Conservation (phyloP, 2,888 invertebrate genomes). For the Campoplex nolae region DNA sequence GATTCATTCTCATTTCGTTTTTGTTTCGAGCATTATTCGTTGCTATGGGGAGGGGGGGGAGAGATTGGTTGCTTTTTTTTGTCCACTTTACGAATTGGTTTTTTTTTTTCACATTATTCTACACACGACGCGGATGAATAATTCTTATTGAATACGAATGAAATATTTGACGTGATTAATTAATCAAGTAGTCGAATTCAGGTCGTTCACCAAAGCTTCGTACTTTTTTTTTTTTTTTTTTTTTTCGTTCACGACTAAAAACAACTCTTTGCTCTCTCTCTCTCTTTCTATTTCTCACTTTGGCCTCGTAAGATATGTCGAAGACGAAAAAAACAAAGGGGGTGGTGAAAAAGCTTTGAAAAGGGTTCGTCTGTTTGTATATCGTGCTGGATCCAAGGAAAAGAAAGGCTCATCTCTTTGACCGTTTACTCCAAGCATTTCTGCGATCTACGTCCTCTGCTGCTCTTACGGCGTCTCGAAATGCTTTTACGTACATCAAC, state of each 20-base stretch:
- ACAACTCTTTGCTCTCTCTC: not conserved
- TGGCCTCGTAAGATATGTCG: constrained; percentile 3
- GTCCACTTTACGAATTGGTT: not conserved
- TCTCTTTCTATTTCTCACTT: not conserved
- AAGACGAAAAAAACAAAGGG: not conserved
- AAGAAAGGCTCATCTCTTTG: constrained; percentile 43
- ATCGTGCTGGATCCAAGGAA: constrained; percentile 4
- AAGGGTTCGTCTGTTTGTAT: constrained; percentile 40
- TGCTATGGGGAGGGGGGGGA: not conserved
- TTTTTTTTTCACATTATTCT: not conserved
- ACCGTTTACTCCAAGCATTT: constrained; percentile 35
- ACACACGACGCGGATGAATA: not conserved
- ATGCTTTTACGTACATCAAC: constrained; percentile 10
- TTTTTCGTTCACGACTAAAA: not conserved
- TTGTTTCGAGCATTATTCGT: constrained; percentile 26
- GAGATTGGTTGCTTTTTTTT: not conserved
- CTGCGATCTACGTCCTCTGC: constrained; percentile 20
- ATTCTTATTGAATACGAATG: not conserved
- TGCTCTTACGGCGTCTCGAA: constrained; percentile 21
- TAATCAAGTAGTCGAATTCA: not conserved
- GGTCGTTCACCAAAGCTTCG: not conserved
- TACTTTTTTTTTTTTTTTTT: not conserved
- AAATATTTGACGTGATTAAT: not conserved
- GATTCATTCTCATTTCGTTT: constrained; percentile 40
- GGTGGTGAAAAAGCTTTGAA: constrained; percentile 31